Conservation (phyloP, 2,888 invertebrate genomes). For the Eristalis pertinax region DNA sequence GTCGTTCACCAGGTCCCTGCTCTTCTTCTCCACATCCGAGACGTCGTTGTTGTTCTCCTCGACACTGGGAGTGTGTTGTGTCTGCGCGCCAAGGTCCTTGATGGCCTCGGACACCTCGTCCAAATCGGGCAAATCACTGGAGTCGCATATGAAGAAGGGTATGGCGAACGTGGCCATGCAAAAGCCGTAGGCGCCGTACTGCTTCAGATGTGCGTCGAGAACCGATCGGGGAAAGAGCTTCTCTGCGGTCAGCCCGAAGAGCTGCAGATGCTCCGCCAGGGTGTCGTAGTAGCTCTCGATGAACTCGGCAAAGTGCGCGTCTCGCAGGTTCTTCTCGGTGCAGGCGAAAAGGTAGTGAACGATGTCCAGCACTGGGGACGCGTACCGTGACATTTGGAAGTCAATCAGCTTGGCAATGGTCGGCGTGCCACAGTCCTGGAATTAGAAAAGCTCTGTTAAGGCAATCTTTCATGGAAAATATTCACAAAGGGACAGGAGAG, state of each 20-base stretch:
- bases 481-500: not conserved
- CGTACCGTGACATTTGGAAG: constrained; percentile 78
- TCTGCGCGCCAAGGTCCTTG: constrained; percentile 67
- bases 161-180: constrained; percentile 77
- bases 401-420: constrained; percentile 77
- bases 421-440: constrained; percentile 72
- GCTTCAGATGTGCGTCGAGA: constrained; percentile 75
- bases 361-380: constrained; percentile 77
- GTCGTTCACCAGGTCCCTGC: constrained; percentile 74
- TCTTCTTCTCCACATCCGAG: constrained; percentile 60
- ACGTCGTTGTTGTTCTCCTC: not conserved
- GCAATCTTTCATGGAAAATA: not conserved
- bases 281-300: constrained; percentile 75
- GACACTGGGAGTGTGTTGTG: not conserved
- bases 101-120: constrained; percentile 76
- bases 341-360: constrained; percentile 77
- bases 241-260: constrained; percentile 73
- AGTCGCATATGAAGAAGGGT: constrained; percentile 77
- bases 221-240: constrained; percentile 75
- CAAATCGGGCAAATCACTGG: constrained; percentile 76
- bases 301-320: constrained; percentile 76
- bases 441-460: not conserved
- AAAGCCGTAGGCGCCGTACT: constrained; percentile 76
- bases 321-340: constrained; percentile 77
- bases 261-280: constrained; percentile 72